These are phyloP conservation scores for Cygnus buccinator DNA, from an alignment of 2,113 vertebrate genomes.

Conservation along the genomic window DNA sequence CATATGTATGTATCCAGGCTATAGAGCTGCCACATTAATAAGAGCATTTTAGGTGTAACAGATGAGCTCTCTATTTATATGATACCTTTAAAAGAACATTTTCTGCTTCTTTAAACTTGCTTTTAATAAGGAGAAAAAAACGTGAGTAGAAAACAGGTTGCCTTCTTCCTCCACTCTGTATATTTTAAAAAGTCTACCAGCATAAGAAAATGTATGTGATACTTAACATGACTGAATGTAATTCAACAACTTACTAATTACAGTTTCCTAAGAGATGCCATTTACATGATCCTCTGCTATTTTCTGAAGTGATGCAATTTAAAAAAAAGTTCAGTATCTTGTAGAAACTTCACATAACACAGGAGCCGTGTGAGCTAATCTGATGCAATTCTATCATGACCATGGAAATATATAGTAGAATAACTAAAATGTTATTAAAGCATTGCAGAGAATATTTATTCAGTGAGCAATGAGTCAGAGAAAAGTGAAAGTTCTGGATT, in stretches of 20 bases:
- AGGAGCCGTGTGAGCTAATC: background rate
- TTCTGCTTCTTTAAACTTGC: constrained; percentile 41
- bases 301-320: constrained; percentile 30
- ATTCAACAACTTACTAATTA: constrained; percentile 13
- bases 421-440: background rate
- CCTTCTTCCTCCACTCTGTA: background rate
- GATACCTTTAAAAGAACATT: constrained; percentile 45
- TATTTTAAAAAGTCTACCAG: background rate
- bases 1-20: constrained; percentile 54
- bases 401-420: background rate
- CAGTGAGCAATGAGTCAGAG: background rate
- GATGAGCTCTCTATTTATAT: constrained; percentile 39
- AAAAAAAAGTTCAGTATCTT: constrained; percentile 14
- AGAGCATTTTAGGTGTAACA: constrained; percentile 36
- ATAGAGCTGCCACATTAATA: constrained; percentile 32
- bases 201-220: background rate
- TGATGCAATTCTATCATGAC: background rate
- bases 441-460: background rate
- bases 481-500: background rate
- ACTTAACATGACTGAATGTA: background rate
- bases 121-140: background rate
- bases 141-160: background rate
- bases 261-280: constrained; percentile 31
- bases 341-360: constrained; percentile 1
- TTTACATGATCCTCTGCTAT: constrained; percentile 11